Conservation (phyloP, 2,797 vertebrate genomes). For the Acipenser oxyrinchus region DNA sequence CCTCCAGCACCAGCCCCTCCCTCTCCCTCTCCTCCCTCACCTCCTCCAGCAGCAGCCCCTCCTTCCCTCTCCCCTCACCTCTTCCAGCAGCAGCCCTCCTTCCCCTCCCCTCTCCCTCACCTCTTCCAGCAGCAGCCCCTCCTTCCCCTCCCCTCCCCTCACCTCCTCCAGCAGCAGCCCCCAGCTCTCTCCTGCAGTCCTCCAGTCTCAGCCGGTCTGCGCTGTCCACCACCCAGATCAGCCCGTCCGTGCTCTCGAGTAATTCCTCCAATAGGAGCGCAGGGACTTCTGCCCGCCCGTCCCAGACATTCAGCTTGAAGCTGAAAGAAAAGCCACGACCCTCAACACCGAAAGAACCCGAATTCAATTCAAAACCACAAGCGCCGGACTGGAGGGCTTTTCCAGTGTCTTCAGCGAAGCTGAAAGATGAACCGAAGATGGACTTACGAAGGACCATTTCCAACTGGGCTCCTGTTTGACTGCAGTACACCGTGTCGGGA, state of each 20-base stretch:
- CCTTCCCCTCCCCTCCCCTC: constrained; percentile 46
- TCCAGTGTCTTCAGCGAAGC: too few relatives aligned
- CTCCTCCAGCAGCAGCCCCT: too few relatives aligned
- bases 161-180: constrained; percentile 78
- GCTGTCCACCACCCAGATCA: constrained; percentile 92
- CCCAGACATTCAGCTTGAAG: constrained; percentile 88
- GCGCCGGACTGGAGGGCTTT: too few relatives aligned
- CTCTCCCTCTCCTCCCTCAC: too few relatives aligned
- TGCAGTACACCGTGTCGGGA: too few relatives aligned
- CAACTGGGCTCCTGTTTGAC: too few relatives aligned
- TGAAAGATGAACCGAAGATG: too few relatives aligned
- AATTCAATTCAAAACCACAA: too few relatives aligned
- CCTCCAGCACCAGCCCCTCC: too few relatives aligned
- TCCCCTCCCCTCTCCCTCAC: constrained; percentile 20
- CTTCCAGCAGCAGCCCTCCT: constrained; percentile 39
- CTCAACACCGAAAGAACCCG: too few relatives aligned
- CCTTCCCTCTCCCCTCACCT: too few relatives aligned
- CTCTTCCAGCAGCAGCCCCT: background rate
- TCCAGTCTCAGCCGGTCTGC: constrained; percentile 76
- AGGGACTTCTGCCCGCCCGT: constrained; percentile 84
- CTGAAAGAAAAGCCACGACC: constrained; percentile 33
- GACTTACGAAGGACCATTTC: too few relatives aligned
- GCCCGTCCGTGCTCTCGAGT: constrained; percentile 86
- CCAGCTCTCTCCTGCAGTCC: constrained; percentile 75
- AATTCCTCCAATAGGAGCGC: constrained; percentile 89